These are phyloP conservation scores for Psilopsiagon aymara DNA, from an alignment of 2,113 vertebrate species.

Conservation along the genomic window DNA sequence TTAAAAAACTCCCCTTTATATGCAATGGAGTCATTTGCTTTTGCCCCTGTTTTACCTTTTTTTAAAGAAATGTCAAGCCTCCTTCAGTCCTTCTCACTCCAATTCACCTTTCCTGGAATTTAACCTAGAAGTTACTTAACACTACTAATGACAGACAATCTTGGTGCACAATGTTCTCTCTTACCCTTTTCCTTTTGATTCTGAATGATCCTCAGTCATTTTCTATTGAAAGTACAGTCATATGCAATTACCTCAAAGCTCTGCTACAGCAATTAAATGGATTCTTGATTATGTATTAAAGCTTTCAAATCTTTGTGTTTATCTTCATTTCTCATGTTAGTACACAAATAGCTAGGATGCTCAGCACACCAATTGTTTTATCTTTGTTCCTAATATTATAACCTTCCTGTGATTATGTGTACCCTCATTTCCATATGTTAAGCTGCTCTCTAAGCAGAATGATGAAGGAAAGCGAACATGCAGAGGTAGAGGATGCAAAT, in stretches of 20 bases:
- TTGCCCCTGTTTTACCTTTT: not conserved
- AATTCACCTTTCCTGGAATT: not conserved
- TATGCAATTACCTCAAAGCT: not conserved
- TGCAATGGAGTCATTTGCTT: not conserved
- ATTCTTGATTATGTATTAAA: not conserved
- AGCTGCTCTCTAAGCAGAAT: not conserved
- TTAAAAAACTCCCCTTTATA: not conserved
- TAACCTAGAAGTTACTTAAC: not conserved
- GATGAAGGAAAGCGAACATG: fast-evolving
- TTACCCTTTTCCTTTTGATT: not conserved
- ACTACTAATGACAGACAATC: not conserved
- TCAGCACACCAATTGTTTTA: not conserved
- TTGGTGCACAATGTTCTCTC: not conserved
- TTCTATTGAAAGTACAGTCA: not conserved
- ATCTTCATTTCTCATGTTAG: not conserved
- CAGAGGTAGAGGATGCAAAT: not conserved
- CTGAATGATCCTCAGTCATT: not conserved
- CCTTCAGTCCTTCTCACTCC: not conserved
- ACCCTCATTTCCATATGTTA: not conserved
- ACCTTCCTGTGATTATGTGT: not conserved
- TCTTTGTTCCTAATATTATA: not conserved
- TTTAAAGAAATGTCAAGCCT: not conserved
- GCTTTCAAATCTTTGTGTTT: not conserved
- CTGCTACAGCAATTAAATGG: not conserved
- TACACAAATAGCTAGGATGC: not conserved